Base-by-base conservation (phyloP, 2,888 invertebrate genomes). In the Drosophila trichaetosa region DNA sequence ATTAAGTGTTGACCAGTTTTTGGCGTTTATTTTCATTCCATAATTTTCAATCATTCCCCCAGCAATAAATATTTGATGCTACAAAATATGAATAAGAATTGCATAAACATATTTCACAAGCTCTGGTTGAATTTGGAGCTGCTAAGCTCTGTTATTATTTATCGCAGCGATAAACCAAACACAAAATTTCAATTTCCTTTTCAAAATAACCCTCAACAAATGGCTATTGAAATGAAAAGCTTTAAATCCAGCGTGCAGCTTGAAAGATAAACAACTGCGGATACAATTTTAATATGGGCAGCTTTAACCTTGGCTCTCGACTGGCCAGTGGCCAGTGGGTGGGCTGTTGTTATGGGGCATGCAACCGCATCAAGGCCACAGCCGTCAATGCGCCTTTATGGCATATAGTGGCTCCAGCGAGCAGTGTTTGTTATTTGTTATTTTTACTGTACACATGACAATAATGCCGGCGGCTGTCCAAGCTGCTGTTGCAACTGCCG, bases 381-480 rank as follows among this genome's bases (percentile, higher is more conserved):
- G 69, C 59, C 69, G 53, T 68, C 78, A 71, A 69, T 78, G 52
- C 54, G 16, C 66, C 70, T 79, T 72, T 76, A 67, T 74, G 79
- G 70, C 73, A 71, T 74, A 62, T 68, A 76, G 72, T 65, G 71
- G 67, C 61, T 64, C 61, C 70, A 27, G 27, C 53, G 27, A n/a
- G 53, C 62, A 80, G 58, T 78, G 81, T 79, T 80, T 79, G 82
- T 71, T 80, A 69, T 78, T 74, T 79, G 82, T 81, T 79, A 79
- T 85, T 89, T 87, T 78, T 86, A 89, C 86, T 89, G 90, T 89
- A 89, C 85, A 89, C 85, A 85, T 85, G 85, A 85, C 85, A 85
- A 85, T 86, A 85, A 80, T 49, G 88, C 85, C 90, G 73, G 59
- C 67, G 80, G 85, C 88, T 51, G 54, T 52, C 16, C 58, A 21